phyloP scores from a whole-genome alignment of 2,113 vertebrate genomes.

The Chaetops frenatus region DNA sequence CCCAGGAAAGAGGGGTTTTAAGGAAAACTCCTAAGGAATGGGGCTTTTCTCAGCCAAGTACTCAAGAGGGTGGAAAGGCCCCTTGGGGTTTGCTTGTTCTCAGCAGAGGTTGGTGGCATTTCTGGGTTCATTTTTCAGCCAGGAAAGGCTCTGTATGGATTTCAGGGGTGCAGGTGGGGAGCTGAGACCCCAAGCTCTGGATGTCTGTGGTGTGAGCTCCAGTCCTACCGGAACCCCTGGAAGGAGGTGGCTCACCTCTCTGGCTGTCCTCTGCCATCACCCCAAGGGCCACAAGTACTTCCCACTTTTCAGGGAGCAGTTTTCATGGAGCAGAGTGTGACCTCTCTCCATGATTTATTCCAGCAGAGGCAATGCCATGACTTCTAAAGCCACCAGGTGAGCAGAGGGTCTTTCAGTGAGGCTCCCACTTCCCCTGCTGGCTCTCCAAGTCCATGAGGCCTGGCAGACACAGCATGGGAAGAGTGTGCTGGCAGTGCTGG shows the following conservation, averaged over 20 bases:
- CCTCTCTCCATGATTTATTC: not conserved
- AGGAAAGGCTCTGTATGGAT: not conserved
- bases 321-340: not conserved
- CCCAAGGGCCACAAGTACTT: not conserved
- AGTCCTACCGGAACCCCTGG: not conserved
- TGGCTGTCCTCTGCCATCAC: not conserved
- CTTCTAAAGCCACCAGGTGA: not conserved
- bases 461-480: not conserved
- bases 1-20: not conserved
- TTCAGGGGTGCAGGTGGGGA: not conserved
- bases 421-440: not conserved
- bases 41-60: not conserved
- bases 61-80: not conserved
- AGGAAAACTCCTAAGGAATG: not conserved
- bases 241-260: not conserved
- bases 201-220: not conserved
- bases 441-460: not conserved
- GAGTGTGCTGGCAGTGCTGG: not conserved
- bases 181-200: not conserved
- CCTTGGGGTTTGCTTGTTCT: not conserved
- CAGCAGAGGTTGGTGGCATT: not conserved
- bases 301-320: not conserved
- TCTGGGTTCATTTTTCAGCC: not conserved
- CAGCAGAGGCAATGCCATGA: not conserved
- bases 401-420: not conserved